Evolutionary conservation across 2,797 vertebrate genomes (phyloP).

Genomic region (Anguilla obscura): DNA sequence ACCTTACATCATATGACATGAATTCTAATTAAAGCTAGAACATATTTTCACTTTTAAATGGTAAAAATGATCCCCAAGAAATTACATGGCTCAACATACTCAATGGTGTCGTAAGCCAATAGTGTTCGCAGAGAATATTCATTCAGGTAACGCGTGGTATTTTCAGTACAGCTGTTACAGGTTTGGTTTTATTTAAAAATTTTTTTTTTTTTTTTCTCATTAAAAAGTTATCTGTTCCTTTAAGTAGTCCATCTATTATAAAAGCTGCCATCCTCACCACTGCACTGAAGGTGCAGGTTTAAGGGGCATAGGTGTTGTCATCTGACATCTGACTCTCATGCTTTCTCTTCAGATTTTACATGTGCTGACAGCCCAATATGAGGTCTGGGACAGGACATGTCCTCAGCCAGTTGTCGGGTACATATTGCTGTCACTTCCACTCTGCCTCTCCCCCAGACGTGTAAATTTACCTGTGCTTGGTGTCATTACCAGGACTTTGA

Average conservation of each 20-base stretch:
- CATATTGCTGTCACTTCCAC: slow-evolving; percentile 9
- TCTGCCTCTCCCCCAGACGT: not conserved
- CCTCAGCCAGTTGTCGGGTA: not conserved
- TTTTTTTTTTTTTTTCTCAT: too few species aligned
- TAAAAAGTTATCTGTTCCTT: too few species aligned
- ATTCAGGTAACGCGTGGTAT: too few species aligned
- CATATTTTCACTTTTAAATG: not conserved
- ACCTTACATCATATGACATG: not conserved
- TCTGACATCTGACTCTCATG: too few species aligned
- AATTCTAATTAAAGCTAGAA: not conserved
- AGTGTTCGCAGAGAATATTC: not conserved
- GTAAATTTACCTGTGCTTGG: not conserved
- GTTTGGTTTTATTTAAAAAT: too few species aligned
- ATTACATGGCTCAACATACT: not conserved
- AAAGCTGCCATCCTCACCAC: too few species aligned
- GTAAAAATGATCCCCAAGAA: not conserved
- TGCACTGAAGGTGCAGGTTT: not conserved
- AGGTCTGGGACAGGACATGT: not conserved
- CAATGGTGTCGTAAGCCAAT: not conserved
- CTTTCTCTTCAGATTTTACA: not conserved
- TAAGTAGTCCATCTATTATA: too few species aligned
- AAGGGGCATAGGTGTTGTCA: too few species aligned
- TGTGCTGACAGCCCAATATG: not conserved
- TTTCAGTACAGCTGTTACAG: too few species aligned
- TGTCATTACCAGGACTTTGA: not conserved